phyloP scores from a whole-genome alignment of 2,113 vertebrate species.

The Nerophis lumbriciformis region DNA sequence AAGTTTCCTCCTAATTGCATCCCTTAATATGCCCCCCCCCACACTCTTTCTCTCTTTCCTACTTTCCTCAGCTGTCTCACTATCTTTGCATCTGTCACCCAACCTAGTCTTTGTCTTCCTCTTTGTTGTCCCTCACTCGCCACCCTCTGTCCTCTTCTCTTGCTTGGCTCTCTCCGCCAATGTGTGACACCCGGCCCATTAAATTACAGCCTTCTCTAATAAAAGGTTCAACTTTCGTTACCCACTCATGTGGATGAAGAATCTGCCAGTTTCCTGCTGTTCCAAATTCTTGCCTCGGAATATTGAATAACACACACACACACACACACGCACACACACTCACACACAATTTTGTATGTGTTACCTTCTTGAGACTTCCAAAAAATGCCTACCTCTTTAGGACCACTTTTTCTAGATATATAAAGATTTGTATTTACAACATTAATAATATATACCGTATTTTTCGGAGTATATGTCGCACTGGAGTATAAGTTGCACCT shows the following conservation, averaged over 20 bases:
- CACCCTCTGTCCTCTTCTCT: conserved; percentile 51
- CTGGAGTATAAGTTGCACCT: no score
- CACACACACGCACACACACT: conserved; percentile 22
- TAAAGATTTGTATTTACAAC: no score
- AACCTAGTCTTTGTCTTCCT: conserved; percentile 35
- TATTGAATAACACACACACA: conserved; percentile 42
- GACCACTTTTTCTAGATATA: no score
- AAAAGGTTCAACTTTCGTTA: conserved; percentile 82
- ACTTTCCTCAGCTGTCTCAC: conserved; percentile 26
- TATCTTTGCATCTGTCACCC: conserved; percentile 43
- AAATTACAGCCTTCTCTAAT: conserved; percentile 83
- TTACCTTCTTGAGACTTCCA: no score
- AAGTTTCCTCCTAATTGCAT: conserved; percentile 12
- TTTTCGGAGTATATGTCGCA: no score
- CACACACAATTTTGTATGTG: no score
- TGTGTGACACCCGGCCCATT: conserved; percentile 77
- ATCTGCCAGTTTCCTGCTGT: conserved; percentile 75
- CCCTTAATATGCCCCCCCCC: conserved; percentile 24
- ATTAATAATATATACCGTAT: no score
- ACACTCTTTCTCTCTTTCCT: conserved; percentile 21
- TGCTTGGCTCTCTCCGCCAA: conserved; percentile 43
- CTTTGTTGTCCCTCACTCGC: conserved; percentile 4
- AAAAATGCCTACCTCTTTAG: no score
- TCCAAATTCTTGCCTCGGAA: conserved; percentile 70
- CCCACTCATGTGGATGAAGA: conserved; percentile 75